Evolutionary conservation across 2,113 vertebrate species (phyloP), one percentile per base, ranked within the genome.

Genomic region (Lepus timidus): DNA sequence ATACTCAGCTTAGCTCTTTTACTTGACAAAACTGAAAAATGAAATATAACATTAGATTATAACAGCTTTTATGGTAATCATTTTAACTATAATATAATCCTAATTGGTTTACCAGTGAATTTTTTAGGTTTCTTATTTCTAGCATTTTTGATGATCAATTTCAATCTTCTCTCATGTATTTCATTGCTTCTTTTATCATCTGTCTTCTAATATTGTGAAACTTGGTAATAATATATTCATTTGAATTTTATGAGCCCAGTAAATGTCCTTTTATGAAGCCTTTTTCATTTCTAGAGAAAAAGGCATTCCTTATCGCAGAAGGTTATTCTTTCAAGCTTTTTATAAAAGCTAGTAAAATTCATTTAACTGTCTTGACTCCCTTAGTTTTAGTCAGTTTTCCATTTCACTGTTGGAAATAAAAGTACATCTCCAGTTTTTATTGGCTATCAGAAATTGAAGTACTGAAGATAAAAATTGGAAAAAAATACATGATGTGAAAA

Each of bases 181-280:
- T 93, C 88, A 96, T 79, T 91, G 97, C 67, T 94, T 62, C 68
- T 85, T 95, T 93, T 61, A 93, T 95, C 94, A 92, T 90, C 90
- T 96, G 73, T 96, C 96, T 95, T 94, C 90, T 96, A 92, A 92
- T 95, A 95, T 97, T 95, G 75, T 95, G 85, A 92, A 97, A 92
- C 79, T 95, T 92, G 68, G 85, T 92, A 92, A 97, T 97, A 93
- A 95, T 90, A 68, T 90, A 95, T 88, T 96, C 94, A 97, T 97
- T 96, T 96, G 96, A 96, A 96, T 97, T 97, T 97, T 96, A 97
- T 97, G 95, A 97, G 94, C 91, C 90, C 62, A 86, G 90, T 93
- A 94, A 97, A 92, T 95, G 83, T 92, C 93, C 27, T 97, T 97
- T 97, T 96, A 97, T 96, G 88, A 91, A 78, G 78, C 74, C 58